A percentile compares a stretch with the other conserved stretches of the same genome.
Evolutionary conservation across 1,140 invertebrate genomes (phyloP).

Genomic region (Heliothis virescens): DNA sequence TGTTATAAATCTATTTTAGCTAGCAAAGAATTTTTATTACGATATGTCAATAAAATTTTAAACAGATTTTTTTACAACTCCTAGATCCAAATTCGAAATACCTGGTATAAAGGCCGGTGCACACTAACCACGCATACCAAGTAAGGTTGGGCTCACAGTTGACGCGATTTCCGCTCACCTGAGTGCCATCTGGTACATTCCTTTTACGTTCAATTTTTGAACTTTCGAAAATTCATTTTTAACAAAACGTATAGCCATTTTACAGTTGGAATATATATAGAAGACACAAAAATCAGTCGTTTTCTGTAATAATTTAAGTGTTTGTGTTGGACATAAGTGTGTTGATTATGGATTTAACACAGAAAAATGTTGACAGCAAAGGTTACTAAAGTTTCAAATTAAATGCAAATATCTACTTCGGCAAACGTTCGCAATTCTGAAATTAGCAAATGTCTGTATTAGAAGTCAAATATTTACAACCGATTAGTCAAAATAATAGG

Average conservation of each 20-base stretch:
- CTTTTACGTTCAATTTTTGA: neutral
- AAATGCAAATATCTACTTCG: too few species aligned
- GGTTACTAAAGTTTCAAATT: too few species aligned
- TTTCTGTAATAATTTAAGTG: neutral
- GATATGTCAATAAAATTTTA: conserved; percentile 27
- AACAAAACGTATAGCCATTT: neutral
- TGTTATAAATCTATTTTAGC: too few species aligned
- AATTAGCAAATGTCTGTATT: too few species aligned
- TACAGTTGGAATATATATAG: neutral
- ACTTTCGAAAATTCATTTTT: conserved; percentile 6
- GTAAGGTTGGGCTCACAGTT: conserved; percentile 59
- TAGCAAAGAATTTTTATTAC: conserved; percentile 29
- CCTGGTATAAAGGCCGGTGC: conserved; percentile 47
- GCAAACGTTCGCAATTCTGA: too few species aligned
- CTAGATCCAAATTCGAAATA: conserved; percentile 35
- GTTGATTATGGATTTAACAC: too few species aligned
- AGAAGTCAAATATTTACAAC: too few species aligned
- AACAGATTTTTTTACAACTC: conserved; percentile 34
- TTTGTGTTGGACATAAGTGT: too few species aligned
- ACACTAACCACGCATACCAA: conserved; percentile 64
- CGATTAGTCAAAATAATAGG: too few species aligned
- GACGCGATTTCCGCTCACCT: conserved; percentile 66
- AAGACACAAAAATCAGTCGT: neutral
- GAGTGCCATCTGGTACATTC: conserved; percentile 47
- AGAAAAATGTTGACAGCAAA: too few species aligned